Percentiles rank a stretch among this genome's conserved stretches.
These are phyloP conservation scores for Notolepis coatsorum DNA, from an alignment of 2,797 vertebrate species.

Conservation along the genomic window DNA sequence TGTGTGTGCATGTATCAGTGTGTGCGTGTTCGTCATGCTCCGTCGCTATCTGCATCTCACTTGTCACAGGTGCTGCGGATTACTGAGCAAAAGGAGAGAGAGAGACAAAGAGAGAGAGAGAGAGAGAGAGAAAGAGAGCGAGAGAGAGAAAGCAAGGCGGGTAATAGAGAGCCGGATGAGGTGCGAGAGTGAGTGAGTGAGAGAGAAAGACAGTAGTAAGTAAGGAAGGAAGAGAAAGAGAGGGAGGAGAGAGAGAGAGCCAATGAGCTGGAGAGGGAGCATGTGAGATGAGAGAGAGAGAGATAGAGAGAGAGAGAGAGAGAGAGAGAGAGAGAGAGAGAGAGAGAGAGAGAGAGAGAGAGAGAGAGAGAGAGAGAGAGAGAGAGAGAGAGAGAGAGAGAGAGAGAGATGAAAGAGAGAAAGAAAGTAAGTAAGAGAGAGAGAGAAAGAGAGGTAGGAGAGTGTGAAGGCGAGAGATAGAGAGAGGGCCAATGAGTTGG, in stretches of 20 bases:
- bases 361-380: neutral
- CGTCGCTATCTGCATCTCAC: slow-evolving; percentile 35
- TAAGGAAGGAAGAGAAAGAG: neutral
- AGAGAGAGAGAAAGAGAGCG: neutral
- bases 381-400: neutral
- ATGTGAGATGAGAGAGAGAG: too few species aligned
- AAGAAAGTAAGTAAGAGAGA: too few species aligned
- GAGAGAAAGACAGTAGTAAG: neutral
- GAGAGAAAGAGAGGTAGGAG: too few species aligned
- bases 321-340: neutral
- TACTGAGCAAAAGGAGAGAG: slow-evolving; percentile 13
- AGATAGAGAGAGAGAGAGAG: neutral
- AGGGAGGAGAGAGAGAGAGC: neutral
- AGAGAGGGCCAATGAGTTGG: too few species aligned
- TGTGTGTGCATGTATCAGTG: neutral
- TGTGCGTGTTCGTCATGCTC: slow-evolving; percentile 11
- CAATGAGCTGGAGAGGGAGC: neutral
- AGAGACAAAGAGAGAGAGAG: slow-evolving; percentile 1
- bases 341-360: neutral
- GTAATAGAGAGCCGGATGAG: neutral
- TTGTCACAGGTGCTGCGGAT: slow-evolving; percentile 44
- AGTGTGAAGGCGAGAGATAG: too few species aligned
- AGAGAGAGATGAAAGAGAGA: too few species aligned
- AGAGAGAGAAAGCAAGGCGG: neutral
- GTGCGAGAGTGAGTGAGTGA: neutral